Conservation (phyloP, 2,797 vertebrate genomes). For the Enteromius paludinosus region DNA sequence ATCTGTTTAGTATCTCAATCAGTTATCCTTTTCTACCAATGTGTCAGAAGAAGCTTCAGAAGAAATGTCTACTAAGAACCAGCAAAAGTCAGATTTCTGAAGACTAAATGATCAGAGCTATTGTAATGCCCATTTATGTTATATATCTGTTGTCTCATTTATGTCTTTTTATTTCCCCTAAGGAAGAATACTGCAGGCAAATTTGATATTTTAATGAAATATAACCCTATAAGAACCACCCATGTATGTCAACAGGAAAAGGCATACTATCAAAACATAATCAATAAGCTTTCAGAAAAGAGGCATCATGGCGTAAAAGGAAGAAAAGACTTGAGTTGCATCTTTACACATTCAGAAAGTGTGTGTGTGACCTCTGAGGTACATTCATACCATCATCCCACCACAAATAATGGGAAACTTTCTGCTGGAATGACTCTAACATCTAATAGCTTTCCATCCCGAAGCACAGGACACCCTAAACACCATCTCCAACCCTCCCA, state of each 20-base stretch:
- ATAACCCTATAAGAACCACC: not conserved
- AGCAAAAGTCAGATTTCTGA: not conserved
- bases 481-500: slow-evolving; percentile 19
- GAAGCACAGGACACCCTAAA: not conserved
- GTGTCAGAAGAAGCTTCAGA: not conserved
- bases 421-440: slow-evolving; percentile 22
- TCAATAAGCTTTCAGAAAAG: slow-evolving; percentile 18
- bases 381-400: slow-evolving; percentile 27
- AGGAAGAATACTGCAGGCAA: not conserved
- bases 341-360: not conserved
- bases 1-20: not conserved
- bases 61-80: not conserved
- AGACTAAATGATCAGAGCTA: not conserved
- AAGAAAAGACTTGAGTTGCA: not conserved
- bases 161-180: not conserved
- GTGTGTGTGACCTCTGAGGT: slow-evolving; percentile 8
- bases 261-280: slow-evolving; percentile 18
- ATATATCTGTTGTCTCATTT: not conserved
- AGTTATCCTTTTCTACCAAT: not conserved
- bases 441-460: slow-evolving; percentile 9
- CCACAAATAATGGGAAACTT: slow-evolving; percentile 37
- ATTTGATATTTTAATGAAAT: slow-evolving; percentile 9
- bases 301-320: not conserved
- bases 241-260: not conserved
- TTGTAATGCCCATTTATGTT: not conserved